Evolutionary conservation across 2,888 invertebrate species (phyloP).

Genomic region (Oligia strigilis): DNA sequence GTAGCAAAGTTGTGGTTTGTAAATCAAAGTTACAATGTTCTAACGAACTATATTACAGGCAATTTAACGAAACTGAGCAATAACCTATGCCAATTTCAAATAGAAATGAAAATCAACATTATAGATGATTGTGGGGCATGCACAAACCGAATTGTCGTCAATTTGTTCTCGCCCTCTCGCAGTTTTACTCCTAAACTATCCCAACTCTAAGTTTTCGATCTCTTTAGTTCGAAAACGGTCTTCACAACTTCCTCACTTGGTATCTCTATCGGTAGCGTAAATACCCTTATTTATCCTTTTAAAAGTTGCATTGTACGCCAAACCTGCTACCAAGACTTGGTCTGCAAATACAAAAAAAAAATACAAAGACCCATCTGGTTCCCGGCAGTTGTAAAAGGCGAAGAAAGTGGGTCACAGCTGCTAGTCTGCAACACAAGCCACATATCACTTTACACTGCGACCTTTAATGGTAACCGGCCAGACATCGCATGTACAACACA

Average conservation of each 20-base stretch:
- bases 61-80: slow-evolving; percentile 11
- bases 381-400: slow-evolving; percentile 50
- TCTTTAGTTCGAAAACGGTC: slow-evolving; percentile 2
- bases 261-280: not conserved
- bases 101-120: slow-evolving; percentile 9
- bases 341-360: slow-evolving; percentile 24
- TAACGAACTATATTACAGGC: not conserved
- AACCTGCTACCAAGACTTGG: slow-evolving; percentile 4
- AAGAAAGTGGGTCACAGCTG: slow-evolving; percentile 65
- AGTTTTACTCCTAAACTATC: slow-evolving; percentile 10
- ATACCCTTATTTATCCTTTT: slow-evolving; percentile 1
- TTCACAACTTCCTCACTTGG: slow-evolving; percentile 5
- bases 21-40: slow-evolving; percentile 17
- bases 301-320: slow-evolving; percentile 14
- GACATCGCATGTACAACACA: slow-evolving; percentile 28
- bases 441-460: slow-evolving; percentile 57
- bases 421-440: slow-evolving; percentile 41
- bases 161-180: not conserved
- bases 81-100: slow-evolving; percentile 24
- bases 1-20: slow-evolving; percentile 15
- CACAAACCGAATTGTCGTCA: not conserved
- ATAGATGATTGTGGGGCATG: not conserved
- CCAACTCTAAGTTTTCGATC: slow-evolving; percentile 3
- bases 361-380: slow-evolving; percentile 33
- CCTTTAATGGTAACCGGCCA: slow-evolving; percentile 63